Base-by-base conservation (phyloP, 35 echinoderm and acorn worm species). In the Strongylocentrotus purpuratus region DNA sequence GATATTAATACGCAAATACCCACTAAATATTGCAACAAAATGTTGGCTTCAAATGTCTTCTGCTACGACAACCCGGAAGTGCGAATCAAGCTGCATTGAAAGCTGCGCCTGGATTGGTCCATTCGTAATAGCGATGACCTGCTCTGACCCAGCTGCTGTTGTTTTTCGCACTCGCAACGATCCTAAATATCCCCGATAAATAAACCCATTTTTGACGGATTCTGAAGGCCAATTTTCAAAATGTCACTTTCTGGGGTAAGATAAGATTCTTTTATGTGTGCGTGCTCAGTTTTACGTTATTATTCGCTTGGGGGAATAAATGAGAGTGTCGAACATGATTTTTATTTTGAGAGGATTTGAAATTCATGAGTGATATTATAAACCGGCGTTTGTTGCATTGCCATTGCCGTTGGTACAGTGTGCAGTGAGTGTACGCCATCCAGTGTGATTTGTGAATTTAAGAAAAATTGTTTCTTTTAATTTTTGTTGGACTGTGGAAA, bases 121-220 rank as follows among this genome's bases (percentile, higher is more conserved):
- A 31, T 89, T 89, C 45, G 32, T 89, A 89, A 89, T 89, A 89
- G 87, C 87, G 87, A n/a, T 89, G 87, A 89, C 87, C 87, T 33
- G 45, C 87, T 28, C 25, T 89, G 87, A 89, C 87, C 87, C 87
- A 89, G 87, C 87, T 46, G 20, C 32, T 89, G 87, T 89, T 89
- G 87, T 89, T 32, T 89, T 89, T 89, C 87, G 6, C 33, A 45
- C 28, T 78, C 28, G 65, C 65, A 78, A 78, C 65, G 65, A 78
- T 28, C 65, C 18, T n/a, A 15, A 78, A 28, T 78, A 78, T 78
- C 25, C 65, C 7, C 22, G 65, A n/a, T 1, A 78, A 78, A 78
- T 78, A 78, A 7, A 78, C 65, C 3, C 20, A n/a, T 78, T 78
- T 78, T 78, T 78, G 65, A 78, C 65, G 65, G 65, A 78, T n/a